These are phyloP conservation scores for Melanotaenia pygmaea DNA, from an alignment of 2,797 vertebrate species.

Conservation along the genomic window DNA sequence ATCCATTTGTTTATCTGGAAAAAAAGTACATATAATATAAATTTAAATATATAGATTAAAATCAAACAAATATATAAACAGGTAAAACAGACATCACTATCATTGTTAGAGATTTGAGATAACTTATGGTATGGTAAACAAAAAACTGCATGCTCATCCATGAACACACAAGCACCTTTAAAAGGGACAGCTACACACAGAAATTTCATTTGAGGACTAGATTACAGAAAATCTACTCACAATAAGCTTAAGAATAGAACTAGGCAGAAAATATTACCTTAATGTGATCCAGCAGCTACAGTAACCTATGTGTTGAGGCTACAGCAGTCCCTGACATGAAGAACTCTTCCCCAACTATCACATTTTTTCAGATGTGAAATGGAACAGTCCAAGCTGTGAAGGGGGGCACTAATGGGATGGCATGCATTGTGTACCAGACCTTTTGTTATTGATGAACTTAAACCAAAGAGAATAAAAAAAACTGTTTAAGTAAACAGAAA, in stretches of 20 bases:
- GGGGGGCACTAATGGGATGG: constrained; percentile 27
- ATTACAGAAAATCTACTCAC: constrained; percentile 11
- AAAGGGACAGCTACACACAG: constrained; percentile 20
- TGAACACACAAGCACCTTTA: constrained; percentile 23
- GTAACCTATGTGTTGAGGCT: constrained; percentile 86
- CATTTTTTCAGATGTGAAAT: constrained; percentile 87
- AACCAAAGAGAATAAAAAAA: constrained; percentile 2
- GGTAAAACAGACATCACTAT: not conserved
- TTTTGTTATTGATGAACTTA: constrained; percentile 9
- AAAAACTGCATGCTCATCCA: constrained; percentile 46
- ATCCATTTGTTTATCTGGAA: constrained; percentile 79
- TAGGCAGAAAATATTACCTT: constrained; percentile 81
- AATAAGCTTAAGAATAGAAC: constrained; percentile 26
- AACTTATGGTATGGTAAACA: constrained; percentile 35
- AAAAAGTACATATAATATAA: constrained; percentile 17
- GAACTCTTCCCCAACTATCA: constrained; percentile 89
- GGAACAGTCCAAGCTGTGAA: constrained; percentile 73
- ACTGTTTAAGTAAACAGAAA: not conserved
- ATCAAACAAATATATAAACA: constrained; percentile 14
- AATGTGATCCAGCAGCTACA: constrained; percentile 84
- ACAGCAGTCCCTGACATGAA: constrained; percentile 87
- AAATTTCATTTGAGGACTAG: constrained; percentile 9
- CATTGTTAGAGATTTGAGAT: constrained; percentile 1
- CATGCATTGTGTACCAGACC: constrained; percentile 1
- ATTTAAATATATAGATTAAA: constrained; percentile 2